Evolutionary conservation across 2,888 invertebrate genomes (phyloP), one percentile per base, ranked within the genome.

Genomic region (Leptinotarsa juncta): DNA sequence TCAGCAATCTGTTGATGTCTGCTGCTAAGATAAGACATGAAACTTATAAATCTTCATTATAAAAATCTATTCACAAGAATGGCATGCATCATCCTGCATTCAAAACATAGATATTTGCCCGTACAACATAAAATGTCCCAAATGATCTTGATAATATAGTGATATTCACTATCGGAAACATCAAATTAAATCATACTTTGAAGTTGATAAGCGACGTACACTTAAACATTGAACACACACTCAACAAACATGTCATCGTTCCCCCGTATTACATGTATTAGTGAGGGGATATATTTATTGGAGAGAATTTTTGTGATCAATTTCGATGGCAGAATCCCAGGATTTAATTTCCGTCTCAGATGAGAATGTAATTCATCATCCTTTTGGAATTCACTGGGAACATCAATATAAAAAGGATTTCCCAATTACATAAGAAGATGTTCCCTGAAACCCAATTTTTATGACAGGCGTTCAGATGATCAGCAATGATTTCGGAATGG

Each of bases 281-380:
- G 49, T 20, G 50, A 10, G 73, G 70, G 53, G 65, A 67, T 67
- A 66, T 74, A 75, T 75, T 75, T 72, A 75, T 75, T 72, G 67
- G 67, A 57, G 23, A 66, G 55, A 67, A 73, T 73, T 73, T 66
- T 75, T 53, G 67, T 76, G 76, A 76, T 76, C 73, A 67, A 57
- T 71, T 67, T 53, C 51, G 65, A 71, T 71, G 53, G 66, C 15
- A 65, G 62, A 71, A 73, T 76, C 70, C 72, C 48, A 62, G 76
- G 73, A 76, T 76, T 76, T 76, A 73, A 76, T 76, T 76, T 76
- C 73, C 76, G 67, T 76, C 73, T 60, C 49, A 49, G 73, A 42
- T 76, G 76, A 67, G 68, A 76, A 71, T 65, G 72, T 68, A 76
- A 76, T 76, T 76, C 76, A 76, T 76, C 76, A 76, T 76, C 73